Evolutionary conservation across 2,797 vertebrate genomes (phyloP).

Genomic region (Toxotes lorentzi): DNA sequence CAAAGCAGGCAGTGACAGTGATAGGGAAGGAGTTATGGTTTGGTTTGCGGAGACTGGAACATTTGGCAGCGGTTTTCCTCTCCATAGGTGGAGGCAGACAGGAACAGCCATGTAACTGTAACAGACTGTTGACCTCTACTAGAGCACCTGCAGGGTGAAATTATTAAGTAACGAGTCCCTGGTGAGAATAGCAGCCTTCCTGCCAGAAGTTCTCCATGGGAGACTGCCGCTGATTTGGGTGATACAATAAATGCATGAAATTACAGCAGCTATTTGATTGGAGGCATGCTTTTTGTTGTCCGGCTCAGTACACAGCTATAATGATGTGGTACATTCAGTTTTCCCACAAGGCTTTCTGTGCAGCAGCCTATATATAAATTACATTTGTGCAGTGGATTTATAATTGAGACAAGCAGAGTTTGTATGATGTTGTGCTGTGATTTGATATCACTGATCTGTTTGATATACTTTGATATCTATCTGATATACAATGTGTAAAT

Average conservation of each 20-base stretch:
- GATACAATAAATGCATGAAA: slow-evolving; percentile 70
- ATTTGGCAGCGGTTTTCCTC: slow-evolving; percentile 73
- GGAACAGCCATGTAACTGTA: slow-evolving; percentile 67
- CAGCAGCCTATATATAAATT: background rate
- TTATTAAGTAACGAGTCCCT: slow-evolving; percentile 84
- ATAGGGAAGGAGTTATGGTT: slow-evolving; percentile 69
- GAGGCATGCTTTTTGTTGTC: slow-evolving; percentile 30
- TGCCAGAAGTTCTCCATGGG: slow-evolving; percentile 78
- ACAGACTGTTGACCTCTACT: slow-evolving; percentile 81
- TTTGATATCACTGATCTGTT: slow-evolving; percentile 7
- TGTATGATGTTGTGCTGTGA: slow-evolving; percentile 1
- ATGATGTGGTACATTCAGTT: slow-evolving; percentile 16
- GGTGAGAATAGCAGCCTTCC: slow-evolving; percentile 77
- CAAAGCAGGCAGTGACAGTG: slow-evolving; percentile 66
- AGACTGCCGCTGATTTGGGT: slow-evolving; percentile 75
- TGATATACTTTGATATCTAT: background rate
- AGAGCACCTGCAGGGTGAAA: slow-evolving; percentile 79
- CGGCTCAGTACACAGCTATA: slow-evolving; percentile 20
- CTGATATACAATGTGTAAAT: background rate
- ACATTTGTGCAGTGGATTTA: slow-evolving; percentile 3
- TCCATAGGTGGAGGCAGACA: slow-evolving; percentile 72
- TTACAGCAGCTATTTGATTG: slow-evolving; percentile 62
- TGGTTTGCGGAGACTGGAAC: slow-evolving; percentile 53
- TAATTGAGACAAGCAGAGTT: background rate
- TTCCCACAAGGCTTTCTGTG: slow-evolving; percentile 1